phyloP scores from a whole-genome alignment of 2,888 invertebrate species.

The Epinotia ramella region DNA sequence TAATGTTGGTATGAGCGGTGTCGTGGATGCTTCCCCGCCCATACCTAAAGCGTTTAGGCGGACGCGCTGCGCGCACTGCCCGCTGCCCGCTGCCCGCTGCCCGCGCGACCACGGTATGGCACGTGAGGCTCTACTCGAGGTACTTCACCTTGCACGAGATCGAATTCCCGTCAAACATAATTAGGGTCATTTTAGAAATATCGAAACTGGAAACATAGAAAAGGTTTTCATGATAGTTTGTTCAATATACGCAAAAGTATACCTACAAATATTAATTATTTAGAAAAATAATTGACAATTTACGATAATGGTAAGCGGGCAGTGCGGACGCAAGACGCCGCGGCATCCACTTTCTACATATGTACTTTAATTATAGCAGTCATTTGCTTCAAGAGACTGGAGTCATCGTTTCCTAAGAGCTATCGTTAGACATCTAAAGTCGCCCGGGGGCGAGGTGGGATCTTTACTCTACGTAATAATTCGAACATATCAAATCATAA shows the following conservation, averaged over 20 bases:
- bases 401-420: slow-evolving; percentile 67
- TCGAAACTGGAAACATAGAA: not conserved
- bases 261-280: slow-evolving; percentile 6
- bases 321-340: slow-evolving; percentile 75
- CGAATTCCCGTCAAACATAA: not conserved
- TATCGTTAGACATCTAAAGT: slow-evolving; percentile 61
- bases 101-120: slow-evolving; percentile 48
- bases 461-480: slow-evolving; percentile 60
- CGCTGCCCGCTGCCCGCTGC: slow-evolving; percentile 64
- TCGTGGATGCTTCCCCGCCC: slow-evolving; percentile 83
- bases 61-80: slow-evolving; percentile 73
- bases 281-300: slow-evolving; percentile 70
- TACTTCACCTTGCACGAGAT: not conserved
- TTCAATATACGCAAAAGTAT: not conserved
- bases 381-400: slow-evolving; percentile 66
- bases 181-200: too few species aligned
- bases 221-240: not conserved
- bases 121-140: not conserved
- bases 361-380: slow-evolving; percentile 70
- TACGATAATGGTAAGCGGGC: slow-evolving; percentile 63
- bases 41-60: slow-evolving; percentile 85
- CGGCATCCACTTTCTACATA: slow-evolving; percentile 82
- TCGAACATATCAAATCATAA: slow-evolving; percentile 64
- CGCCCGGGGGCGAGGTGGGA: slow-evolving; percentile 71
- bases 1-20: slow-evolving; percentile 84